Conservation (phyloP, 2,888 invertebrate species). For the Drosophila paramelanica region DNA sequence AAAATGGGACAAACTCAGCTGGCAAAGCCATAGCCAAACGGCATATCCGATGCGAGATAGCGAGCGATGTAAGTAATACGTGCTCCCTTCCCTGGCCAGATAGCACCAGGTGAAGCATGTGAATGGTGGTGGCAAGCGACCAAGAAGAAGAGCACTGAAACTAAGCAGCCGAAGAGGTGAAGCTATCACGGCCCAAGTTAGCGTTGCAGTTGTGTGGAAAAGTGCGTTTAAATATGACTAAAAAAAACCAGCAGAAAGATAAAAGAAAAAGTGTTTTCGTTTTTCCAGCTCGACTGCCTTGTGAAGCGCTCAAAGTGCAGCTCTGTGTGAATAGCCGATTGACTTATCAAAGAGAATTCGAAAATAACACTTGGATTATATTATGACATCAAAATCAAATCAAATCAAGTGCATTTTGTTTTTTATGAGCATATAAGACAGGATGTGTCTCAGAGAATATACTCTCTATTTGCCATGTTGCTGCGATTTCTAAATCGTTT, state of each 20-base stretch:
- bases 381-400: slow-evolving; percentile 24
- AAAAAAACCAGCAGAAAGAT: neutral
- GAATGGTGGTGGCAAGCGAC: slow-evolving; percentile 25
- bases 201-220: slow-evolving; percentile 31
- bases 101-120: slow-evolving; percentile 15
- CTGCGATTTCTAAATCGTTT: too few species aligned
- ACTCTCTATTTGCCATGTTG: neutral
- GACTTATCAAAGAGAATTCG: slow-evolving; percentile 9
- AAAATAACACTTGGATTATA: slow-evolving; percentile 23
- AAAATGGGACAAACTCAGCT: slow-evolving; percentile 11
- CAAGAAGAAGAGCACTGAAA: neutral
- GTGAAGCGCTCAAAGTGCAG: slow-evolving; percentile 17
- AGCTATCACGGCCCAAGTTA: slow-evolving; percentile 32
- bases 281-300: slow-evolving; percentile 18
- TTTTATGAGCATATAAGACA: neutral
- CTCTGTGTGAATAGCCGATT: slow-evolving; percentile 21
- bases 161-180: slow-evolving; percentile 17
- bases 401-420: slow-evolving; percentile 17
- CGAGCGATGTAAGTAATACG: slow-evolving; percentile 44
- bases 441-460: neutral
- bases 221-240: slow-evolving; percentile 26
- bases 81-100: slow-evolving; percentile 25
- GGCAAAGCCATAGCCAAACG: slow-evolving; percentile 48
- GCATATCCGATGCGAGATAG: slow-evolving; percentile 65
- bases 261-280: slow-evolving; percentile 36